Percentiles rank a stretch among this genome's conserved stretches.
phyloP scores from a whole-genome alignment of 1,140 invertebrate species.

The Cydia amplana region DNA sequence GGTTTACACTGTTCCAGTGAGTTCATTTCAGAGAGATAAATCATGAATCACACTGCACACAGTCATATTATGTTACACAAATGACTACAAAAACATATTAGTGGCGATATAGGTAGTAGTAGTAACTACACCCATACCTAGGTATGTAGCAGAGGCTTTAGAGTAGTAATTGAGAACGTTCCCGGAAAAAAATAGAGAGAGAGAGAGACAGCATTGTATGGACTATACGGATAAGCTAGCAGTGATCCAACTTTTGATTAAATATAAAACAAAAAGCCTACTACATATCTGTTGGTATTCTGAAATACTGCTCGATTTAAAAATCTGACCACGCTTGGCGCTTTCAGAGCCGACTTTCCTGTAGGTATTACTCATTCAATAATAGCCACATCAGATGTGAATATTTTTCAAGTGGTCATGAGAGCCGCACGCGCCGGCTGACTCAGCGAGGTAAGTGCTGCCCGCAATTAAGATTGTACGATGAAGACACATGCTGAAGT shows the following conservation, averaged over 20 bases:
- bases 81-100: too few species aligned
- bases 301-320: neutral
- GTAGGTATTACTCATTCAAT: constrained; percentile 21
- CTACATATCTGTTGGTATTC: too few species aligned
- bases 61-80: neutral
- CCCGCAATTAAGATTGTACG: constrained; percentile 73
- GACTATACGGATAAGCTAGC: too few species aligned
- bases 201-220: too few species aligned
- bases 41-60: neutral
- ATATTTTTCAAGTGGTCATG: constrained; percentile 25
- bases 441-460: constrained; percentile 74
- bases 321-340: neutral
- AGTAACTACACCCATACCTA: too few species aligned
- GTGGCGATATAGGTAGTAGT: too few species aligned
- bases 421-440: constrained; percentile 58
- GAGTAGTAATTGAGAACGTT: too few species aligned
- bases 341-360: neutral
- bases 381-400: constrained; percentile 24
- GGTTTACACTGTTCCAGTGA: constrained; percentile 9
- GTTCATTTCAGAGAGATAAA: neutral
- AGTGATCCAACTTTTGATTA: too few species aligned
- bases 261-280: too few species aligned
- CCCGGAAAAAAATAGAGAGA: too few species aligned
- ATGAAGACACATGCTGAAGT: constrained; percentile 77
- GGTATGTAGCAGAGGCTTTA: too few species aligned